These are phyloP conservation scores for Leptura quadrifasciata DNA, from an alignment of 2,888 invertebrate species.

Conservation along the genomic window DNA sequence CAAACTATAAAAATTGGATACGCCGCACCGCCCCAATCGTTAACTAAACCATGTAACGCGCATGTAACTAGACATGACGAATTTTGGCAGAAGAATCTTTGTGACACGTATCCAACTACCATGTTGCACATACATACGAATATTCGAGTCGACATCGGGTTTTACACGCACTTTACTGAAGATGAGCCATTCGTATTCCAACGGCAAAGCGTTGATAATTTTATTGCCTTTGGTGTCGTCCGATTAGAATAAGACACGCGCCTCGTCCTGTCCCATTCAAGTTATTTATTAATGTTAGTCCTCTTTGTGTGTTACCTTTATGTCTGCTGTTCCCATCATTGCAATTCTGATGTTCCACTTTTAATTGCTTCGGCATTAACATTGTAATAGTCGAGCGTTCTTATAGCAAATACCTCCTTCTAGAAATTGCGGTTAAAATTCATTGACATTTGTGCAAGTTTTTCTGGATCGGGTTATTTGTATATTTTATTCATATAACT, in stretches of 20 bases:
- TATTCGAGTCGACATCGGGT: conserved; percentile 41
- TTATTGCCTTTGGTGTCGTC: conserved; percentile 71
- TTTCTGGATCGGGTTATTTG: conserved; percentile 16
- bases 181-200: conserved; percentile 73
- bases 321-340: conserved; percentile 68
- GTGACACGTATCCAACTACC: conserved; percentile 36
- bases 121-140: conserved; percentile 41
- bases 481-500: conserved; percentile 13
- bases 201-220: conserved; percentile 72
- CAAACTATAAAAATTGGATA: conserved; percentile 68
- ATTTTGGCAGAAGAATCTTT: conserved; percentile 53
- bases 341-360: conserved; percentile 59
- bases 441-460: conserved; percentile 17
- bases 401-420: conserved; percentile 9
- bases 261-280: conserved; percentile 65
- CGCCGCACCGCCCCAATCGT: conserved; percentile 63
- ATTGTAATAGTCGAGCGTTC: conserved; percentile 24
- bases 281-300: conserved; percentile 65
- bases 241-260: conserved; percentile 72
- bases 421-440: conserved; percentile 9
- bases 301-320: conserved; percentile 67
- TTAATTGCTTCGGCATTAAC: conserved; percentile 50
- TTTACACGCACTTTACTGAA: conserved; percentile 63
- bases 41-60: conserved; percentile 61
- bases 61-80: conserved; percentile 67